Percentiles rank a stretch among this genome's conserved stretches.
These are phyloP conservation scores for Leptopilina clavipes DNA, from an alignment of 1,140 invertebrate species.

Conservation along the genomic window DNA sequence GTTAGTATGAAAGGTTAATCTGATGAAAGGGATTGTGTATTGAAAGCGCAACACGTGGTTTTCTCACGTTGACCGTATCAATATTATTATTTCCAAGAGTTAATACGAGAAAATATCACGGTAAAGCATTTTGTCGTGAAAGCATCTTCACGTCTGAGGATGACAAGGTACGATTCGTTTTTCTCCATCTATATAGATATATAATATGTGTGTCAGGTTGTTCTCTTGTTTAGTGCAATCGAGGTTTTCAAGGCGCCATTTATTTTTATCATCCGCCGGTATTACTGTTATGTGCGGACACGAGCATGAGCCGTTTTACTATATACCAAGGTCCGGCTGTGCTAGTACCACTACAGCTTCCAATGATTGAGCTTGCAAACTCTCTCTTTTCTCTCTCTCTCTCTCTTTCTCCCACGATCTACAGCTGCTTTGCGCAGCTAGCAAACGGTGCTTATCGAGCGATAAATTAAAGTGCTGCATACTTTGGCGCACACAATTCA, in stretches of 20 bases:
- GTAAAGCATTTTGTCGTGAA: not conserved
- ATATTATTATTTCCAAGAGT: constrained; percentile 8
- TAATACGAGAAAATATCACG: constrained; percentile 6
- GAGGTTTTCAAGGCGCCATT: constrained; percentile 7
- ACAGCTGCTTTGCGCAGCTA: constrained; percentile 14
- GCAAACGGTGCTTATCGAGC: constrained; percentile 18
- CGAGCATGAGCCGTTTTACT: not conserved
- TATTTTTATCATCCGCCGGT: constrained; percentile 1
- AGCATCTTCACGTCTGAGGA: not conserved
- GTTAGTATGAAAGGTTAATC: not conserved
- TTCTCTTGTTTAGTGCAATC: constrained; percentile 7
- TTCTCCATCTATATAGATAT: not conserved
- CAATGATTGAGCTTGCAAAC: constrained; percentile 11
- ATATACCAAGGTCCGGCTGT: not conserved
- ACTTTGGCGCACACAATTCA: constrained; percentile 3
- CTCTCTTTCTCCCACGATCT: not conserved
- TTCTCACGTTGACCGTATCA: constrained; percentile 18
- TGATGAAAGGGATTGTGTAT: constrained; percentile 12
- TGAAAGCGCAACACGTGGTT: constrained; percentile 15
- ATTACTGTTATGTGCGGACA: not conserved
- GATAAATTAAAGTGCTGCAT: constrained; percentile 20
- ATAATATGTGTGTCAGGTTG: not conserved
- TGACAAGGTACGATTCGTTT: constrained; percentile 7
- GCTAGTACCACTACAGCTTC: not conserved
- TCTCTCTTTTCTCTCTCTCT: not conserved